A percentile compares a stretch with the other conserved stretches of the same genome.
phyloP scores from a whole-genome alignment of 2,888 invertebrate species.

The Cheilosia variabilis region DNA sequence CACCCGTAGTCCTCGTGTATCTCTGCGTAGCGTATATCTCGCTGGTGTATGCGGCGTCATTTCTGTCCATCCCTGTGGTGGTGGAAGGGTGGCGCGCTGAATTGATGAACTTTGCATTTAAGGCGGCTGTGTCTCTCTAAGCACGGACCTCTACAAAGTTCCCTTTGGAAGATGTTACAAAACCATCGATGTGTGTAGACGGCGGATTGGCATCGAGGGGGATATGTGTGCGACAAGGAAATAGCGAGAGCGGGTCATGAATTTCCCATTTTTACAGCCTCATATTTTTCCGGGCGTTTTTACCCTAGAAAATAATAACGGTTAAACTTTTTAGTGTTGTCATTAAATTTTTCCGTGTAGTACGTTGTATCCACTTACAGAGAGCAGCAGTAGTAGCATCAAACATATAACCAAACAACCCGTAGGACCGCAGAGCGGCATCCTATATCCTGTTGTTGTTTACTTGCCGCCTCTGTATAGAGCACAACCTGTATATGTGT shows the following conservation, averaged over 20 bases:
- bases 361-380: slow-evolving; percentile 74
- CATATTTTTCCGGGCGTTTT: slow-evolving; percentile 81
- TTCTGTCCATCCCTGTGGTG: slow-evolving; percentile 21
- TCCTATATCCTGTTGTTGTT: slow-evolving; percentile 73
- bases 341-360: slow-evolving; percentile 83
- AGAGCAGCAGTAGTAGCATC: slow-evolving; percentile 32
- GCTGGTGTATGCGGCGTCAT: slow-evolving; percentile 26
- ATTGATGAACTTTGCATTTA: slow-evolving; percentile 35
- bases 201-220: slow-evolving; percentile 4
- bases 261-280: slow-evolving; percentile 84
- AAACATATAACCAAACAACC: slow-evolving; percentile 23
- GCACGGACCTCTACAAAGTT: slow-evolving; percentile 74
- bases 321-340: slow-evolving; percentile 84
- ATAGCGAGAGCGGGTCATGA: slow-evolving; percentile 81
- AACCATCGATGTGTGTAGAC: slow-evolving; percentile 72
- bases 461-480: slow-evolving; percentile 44
- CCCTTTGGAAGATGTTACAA: slow-evolving; percentile 63
- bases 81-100: slow-evolving; percentile 39
- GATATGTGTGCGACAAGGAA: slow-evolving; percentile 55
- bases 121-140: slow-evolving; percentile 56
- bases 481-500: slow-evolving; percentile 38
- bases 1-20: slow-evolving; percentile 60
- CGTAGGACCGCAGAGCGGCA: slow-evolving; percentile 51
- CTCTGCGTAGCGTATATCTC: slow-evolving; percentile 9
- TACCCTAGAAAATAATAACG: slow-evolving; percentile 83